Evolutionary conservation across 2,797 vertebrate genomes (phyloP).

Genomic region (Apogon hyalosoma): DNA sequence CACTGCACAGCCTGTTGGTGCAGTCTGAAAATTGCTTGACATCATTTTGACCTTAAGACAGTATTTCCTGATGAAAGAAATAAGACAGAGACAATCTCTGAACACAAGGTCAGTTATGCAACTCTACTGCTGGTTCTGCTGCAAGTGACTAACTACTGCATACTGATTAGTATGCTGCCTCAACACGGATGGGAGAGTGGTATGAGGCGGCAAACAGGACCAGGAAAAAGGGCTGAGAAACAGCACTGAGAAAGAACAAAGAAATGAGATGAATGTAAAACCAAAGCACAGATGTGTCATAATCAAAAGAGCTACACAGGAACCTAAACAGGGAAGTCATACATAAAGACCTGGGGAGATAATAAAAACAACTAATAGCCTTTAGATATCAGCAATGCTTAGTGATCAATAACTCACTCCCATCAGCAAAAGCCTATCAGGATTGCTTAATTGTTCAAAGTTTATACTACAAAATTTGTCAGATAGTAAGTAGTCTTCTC

Average conservation of each 20-base stretch:
- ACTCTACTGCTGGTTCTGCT: slow-evolving; percentile 88
- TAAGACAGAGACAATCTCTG: slow-evolving; percentile 44
- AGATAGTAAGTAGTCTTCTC: slow-evolving; percentile 4
- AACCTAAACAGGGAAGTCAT: not conserved
- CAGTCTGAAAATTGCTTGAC: not conserved
- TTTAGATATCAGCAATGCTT: not conserved
- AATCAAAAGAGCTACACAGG: not conserved
- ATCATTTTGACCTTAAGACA: slow-evolving; percentile 16
- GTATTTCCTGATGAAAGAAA: slow-evolving; percentile 20
- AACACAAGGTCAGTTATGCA: slow-evolving; percentile 90
- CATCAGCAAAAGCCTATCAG: slow-evolving; percentile 11
- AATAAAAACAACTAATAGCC: not conserved
- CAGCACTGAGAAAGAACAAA: slow-evolving; percentile 17
- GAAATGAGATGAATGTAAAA: slow-evolving; percentile 1
- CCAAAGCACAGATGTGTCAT: not conserved
- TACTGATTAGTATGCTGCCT: slow-evolving; percentile 85
- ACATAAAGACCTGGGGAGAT: not conserved
- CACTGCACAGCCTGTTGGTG: not conserved
- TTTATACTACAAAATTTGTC: slow-evolving; percentile 21
- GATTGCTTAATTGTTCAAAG: slow-evolving; percentile 16
- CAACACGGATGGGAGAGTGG: slow-evolving; percentile 20
- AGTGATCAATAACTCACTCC: slow-evolving; percentile 10
- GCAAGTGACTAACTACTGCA: slow-evolving; percentile 88
- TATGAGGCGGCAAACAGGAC: slow-evolving; percentile 3
- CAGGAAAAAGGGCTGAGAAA: slow-evolving; percentile 19